phyloP scores from a whole-genome alignment of 2,888 invertebrate genomes.

The Chelonus formosanus region DNA sequence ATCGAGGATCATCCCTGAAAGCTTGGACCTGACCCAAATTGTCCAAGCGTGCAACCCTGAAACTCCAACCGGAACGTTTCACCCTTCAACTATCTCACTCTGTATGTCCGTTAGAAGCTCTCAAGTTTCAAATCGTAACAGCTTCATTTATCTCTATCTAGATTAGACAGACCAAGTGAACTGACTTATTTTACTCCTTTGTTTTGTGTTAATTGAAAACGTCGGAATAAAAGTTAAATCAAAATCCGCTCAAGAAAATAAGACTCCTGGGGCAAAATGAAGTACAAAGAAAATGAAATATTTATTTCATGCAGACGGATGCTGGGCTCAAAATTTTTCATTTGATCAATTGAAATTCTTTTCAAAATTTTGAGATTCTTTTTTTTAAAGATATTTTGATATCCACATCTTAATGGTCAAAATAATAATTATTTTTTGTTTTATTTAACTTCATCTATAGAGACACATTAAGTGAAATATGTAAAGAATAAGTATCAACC shows the following conservation, averaged over 20 bases:
- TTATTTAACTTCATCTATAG: no score
- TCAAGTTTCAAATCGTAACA: slow-evolving; percentile 10
- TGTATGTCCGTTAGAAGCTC: slow-evolving; percentile 13
- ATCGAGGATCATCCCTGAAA: slow-evolving; percentile 54
- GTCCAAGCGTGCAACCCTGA: slow-evolving; percentile 44
- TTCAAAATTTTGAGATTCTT: no score
- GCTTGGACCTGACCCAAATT: slow-evolving; percentile 56
- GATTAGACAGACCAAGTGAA: neutral
- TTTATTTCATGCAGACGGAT: no score
- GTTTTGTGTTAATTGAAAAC: slow-evolving; percentile 14
- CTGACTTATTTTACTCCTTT: neutral
- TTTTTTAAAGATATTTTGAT: no score
- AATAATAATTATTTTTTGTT: no score
- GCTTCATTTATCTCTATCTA: slow-evolving; percentile 30
- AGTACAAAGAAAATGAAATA: no score
- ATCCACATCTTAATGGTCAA: no score
- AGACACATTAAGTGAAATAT: no score
- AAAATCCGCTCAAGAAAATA: neutral
- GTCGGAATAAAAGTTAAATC: slow-evolving; percentile 2
- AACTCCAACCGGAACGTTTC: slow-evolving; percentile 18
- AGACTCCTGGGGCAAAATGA: no score
- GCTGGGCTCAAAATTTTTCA: no score
- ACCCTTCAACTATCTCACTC: neutral
- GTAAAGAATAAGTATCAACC: no score
- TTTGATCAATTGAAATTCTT: no score